These are phyloP conservation scores for Yponomeuta plumbellus DNA, from an alignment of 2,888 invertebrate genomes.

Conservation along the genomic window DNA sequence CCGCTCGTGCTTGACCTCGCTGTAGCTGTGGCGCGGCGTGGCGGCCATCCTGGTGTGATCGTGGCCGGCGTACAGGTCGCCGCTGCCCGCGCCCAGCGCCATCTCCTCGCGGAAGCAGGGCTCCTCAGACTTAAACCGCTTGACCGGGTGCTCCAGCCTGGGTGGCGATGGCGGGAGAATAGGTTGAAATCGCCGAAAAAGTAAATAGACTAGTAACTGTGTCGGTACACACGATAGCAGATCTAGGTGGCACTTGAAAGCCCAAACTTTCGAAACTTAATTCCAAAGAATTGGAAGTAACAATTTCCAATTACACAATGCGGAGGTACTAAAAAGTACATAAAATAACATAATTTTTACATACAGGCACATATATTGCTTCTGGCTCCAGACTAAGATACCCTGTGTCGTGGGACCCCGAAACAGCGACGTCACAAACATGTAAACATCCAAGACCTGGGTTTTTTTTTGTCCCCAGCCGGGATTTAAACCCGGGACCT, in stretches of 20 bases:
- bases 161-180: neutral
- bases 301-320: too few relatives aligned
- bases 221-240: too few relatives aligned
- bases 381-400: too few relatives aligned
- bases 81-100: slow-evolving; percentile 41
- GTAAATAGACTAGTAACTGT: neutral
- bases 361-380: too few relatives aligned
- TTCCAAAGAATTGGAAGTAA: too few relatives aligned
- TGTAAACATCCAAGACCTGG: too few relatives aligned
- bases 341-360: too few relatives aligned
- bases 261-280: neutral
- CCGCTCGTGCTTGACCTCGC: slow-evolving; percentile 79
- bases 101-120: slow-evolving; percentile 53
- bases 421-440: too few relatives aligned
- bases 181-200: neutral
- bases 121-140: slow-evolving; percentile 84
- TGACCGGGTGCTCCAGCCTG: slow-evolving; percentile 93
- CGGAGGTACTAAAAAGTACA: too few relatives aligned
- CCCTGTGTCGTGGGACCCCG: too few relatives aligned
- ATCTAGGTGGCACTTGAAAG: slow-evolving; percentile 4
- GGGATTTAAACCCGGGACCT: too few relatives aligned
- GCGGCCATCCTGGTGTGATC: slow-evolving; percentile 71
- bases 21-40: slow-evolving; percentile 43
- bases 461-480: too few relatives aligned
- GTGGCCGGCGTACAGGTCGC: slow-evolving; percentile 79